Conservation (phyloP, 2,888 invertebrate genomes). For the Drosophila gaucha region DNA sequence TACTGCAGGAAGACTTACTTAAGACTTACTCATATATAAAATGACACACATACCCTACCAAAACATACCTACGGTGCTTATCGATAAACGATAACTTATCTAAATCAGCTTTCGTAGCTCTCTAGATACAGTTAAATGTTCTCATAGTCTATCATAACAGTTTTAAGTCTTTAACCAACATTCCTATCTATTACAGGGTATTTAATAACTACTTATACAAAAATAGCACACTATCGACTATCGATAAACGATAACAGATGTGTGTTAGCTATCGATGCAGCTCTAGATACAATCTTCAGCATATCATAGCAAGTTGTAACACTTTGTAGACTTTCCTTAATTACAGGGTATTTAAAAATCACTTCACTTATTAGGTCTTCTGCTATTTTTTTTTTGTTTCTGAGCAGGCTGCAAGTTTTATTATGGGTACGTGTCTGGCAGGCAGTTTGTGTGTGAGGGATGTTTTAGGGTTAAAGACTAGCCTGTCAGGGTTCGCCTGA, state of each 20-base stretch:
- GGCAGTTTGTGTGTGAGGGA: conserved; percentile 50
- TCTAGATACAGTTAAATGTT: too few relatives aligned
- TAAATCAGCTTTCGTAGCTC: too few relatives aligned
- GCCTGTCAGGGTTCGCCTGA: conserved; percentile 32
- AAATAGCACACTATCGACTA: too few relatives aligned
- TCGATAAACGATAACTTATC: not conserved
- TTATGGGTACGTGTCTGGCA: conserved; percentile 63
- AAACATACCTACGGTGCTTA: too few relatives aligned
- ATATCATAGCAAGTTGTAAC: not conserved
- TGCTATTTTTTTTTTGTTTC: conserved; percentile 9
- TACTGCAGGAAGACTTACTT: too few relatives aligned
- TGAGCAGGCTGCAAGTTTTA: conserved; percentile 47
- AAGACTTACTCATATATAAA: too few relatives aligned
- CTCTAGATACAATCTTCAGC: not conserved
- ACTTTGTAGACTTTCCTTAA: not conserved
- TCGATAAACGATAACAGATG: not conserved
- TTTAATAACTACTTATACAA: too few relatives aligned
- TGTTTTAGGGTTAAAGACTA: conserved; percentile 56
- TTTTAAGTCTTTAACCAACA: too few relatives aligned
- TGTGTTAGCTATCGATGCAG: not conserved
- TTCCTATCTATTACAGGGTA: too few relatives aligned
- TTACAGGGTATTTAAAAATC: conserved; percentile 18
- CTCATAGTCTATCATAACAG: too few relatives aligned
- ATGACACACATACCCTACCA: too few relatives aligned
- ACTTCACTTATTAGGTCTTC: too few relatives aligned